Base-by-base conservation (phyloP, 2,888 invertebrate species). In the Eucera pruinosa region DNA sequence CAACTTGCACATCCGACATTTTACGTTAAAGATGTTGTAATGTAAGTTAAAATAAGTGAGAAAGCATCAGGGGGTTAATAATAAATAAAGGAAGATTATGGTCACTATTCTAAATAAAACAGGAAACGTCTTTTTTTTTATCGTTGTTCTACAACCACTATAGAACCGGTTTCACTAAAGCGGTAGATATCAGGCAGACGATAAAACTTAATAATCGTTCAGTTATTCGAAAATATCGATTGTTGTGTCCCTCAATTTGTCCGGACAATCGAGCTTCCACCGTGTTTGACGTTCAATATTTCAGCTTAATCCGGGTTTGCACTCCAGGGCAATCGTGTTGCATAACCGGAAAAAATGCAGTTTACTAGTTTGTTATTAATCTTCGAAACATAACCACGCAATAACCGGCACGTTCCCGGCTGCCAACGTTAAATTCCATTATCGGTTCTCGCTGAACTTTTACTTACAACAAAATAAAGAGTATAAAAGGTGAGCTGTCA, bases 181-280 rank as follows among this genome's bases (percentile, higher is more conserved):
- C 5, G 41, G n/a, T 7, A 45, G 45, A 45, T 45, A 20, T 45
- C 45, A 45, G 45, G 7, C 20, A 45, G 45, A 20, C 20, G 45
- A 20, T 50, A n/a, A 50, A 50, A 30, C 27, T 6, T 50, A 50
- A 50, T 50, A 50, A 50, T 27, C 50, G 50, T 50, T n/a, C 50
- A n/a, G 15, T 50, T 50, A 50, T 50, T 30, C 15, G n/a, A 50
- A 30, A n/a, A 30, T n/a, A 25, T 50, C n/a, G 27, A 50, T 50
- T 30, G 50, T 7, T 11, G 7, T 50, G 27, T 50, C 27, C 50
- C 27, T 50, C 50, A 50, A 50, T 50, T 50, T 50, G 30, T 30
- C 30, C 30, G 50, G 6, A 50, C 50, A 50, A 50, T 50, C 50
- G 50, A n/a, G 50, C 50, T 30, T 50, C 50, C 50, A n/a, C 23